A percentile compares a stretch with the other conserved stretches of the same genome.
Evolutionary conservation across 2,888 invertebrate species (phyloP).

Genomic region (Sinhomidia bicolor): DNA sequence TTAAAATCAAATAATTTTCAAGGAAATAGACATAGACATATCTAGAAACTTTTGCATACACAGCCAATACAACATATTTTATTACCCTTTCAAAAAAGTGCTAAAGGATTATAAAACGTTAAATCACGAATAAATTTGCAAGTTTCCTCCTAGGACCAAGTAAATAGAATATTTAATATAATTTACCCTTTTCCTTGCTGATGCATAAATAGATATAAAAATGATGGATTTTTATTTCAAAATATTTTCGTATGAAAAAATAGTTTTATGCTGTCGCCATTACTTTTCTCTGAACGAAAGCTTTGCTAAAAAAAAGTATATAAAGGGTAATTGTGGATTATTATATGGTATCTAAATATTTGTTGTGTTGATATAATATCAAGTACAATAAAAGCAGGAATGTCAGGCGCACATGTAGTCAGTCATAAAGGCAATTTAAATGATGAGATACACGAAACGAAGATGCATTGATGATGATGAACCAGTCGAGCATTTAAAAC

Average conservation of each 20-base stretch:
- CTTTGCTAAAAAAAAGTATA: too few relatives aligned
- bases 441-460: conserved; percentile 35
- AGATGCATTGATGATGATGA: conserved; percentile 49
- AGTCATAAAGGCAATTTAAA: conserved; percentile 34
- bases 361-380: neutral
- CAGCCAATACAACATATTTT: too few relatives aligned
- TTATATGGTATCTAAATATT: neutral
- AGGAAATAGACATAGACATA: too few relatives aligned
- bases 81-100: too few relatives aligned
- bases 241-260: too few relatives aligned
- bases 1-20: too few relatives aligned
- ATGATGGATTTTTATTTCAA: too few relatives aligned
- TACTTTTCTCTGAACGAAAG: too few relatives aligned
- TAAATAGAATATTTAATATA: too few relatives aligned
- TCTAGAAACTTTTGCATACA: too few relatives aligned
- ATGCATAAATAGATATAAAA: neutral
- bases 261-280: too few relatives aligned
- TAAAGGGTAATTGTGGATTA: neutral
- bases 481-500: conserved; percentile 19
- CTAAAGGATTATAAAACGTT: too few relatives aligned
- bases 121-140: neutral
- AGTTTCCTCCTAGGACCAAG: neutral
- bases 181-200: neutral
- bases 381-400: neutral
- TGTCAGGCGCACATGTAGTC: neutral